Percentiles rank a stretch among this genome's conserved stretches.
These are phyloP conservation scores for Shargacucullia verbasci DNA, from an alignment of 2,888 invertebrate species.

Conservation along the genomic window DNA sequence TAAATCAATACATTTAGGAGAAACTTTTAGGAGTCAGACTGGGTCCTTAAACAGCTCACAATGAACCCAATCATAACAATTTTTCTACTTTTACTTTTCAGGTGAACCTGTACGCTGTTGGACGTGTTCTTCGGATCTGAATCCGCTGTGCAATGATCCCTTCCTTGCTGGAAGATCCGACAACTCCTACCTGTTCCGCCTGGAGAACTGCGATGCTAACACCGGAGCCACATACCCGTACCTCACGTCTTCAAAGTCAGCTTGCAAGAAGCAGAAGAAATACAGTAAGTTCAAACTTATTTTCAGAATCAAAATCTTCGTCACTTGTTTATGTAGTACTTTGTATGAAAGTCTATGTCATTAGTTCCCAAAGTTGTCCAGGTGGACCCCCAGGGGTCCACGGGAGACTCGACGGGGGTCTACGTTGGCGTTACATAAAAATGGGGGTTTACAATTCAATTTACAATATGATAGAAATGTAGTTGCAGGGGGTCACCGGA, in stretches of 20 bases:
- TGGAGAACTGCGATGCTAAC: conserved; percentile 86
- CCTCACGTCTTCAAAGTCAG: conserved; percentile 87
- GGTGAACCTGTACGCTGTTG: conserved; percentile 92
- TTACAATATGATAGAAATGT: no score
- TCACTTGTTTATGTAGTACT: no score
- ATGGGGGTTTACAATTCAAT: no score
- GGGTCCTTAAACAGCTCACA: background rate
- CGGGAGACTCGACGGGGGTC: no score
- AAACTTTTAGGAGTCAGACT: no score
- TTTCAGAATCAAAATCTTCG: background rate
- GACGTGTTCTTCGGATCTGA: conserved; percentile 93
- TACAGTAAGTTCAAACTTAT: conserved; percentile 88
- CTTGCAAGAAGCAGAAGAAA: conserved; percentile 93
- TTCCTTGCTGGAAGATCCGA: conserved; percentile 90
- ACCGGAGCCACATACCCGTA: conserved; percentile 84
- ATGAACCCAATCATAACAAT: conserved; percentile 6
- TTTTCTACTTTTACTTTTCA: conserved; percentile 73
- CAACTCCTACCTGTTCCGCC: conserved; percentile 79
- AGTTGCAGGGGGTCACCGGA: no score
- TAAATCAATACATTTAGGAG: no score
- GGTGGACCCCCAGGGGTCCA: no score
- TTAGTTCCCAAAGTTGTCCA: no score
- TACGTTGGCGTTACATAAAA: no score
- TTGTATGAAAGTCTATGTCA: no score
- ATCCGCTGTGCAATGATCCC: conserved; percentile 92